phyloP scores from a whole-genome alignment of 1,140 invertebrate genomes.

The Drosophila albomicans region DNA sequence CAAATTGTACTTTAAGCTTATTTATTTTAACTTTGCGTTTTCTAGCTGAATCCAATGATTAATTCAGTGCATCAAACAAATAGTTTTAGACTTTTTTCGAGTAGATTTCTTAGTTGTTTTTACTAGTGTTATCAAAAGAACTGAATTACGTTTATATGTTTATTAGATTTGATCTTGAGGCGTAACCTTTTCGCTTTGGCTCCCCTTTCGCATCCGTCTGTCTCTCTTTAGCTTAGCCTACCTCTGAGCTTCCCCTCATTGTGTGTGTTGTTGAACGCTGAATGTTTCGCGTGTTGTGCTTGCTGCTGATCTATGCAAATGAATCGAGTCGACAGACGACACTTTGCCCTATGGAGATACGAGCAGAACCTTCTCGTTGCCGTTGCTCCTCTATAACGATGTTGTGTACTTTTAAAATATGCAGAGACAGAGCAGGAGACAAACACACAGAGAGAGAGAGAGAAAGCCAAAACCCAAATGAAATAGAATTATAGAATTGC shows the following conservation, averaged over 20 bases:
- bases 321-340: constrained; percentile 18
- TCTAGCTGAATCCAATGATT: too few relatives aligned
- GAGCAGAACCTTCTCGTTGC: constrained; percentile 3
- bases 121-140: too few relatives aligned
- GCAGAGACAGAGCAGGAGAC: constrained; percentile 3
- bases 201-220: background rate
- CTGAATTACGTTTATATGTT: background rate
- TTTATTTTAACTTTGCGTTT: too few relatives aligned
- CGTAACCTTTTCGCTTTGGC: background rate
- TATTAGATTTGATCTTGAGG: background rate
- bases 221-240: background rate
- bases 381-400: background rate
- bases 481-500: constrained; percentile 43
- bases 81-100: too few relatives aligned
- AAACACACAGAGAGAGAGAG: constrained; percentile 19
- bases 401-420: constrained; percentile 42
- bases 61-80: too few relatives aligned
- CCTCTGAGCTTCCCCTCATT: constrained; percentile 3
- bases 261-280: too few relatives aligned
- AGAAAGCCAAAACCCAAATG: constrained; percentile 10
- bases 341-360: constrained; percentile 57
- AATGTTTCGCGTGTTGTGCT: constrained; percentile 25
- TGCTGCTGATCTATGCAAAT: constrained; percentile 59
- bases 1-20: too few relatives aligned
- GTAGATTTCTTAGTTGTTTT: too few relatives aligned